These are phyloP conservation scores for Nasonia oneida DNA, from an alignment of 2,888 invertebrate species.

Conservation along the genomic window DNA sequence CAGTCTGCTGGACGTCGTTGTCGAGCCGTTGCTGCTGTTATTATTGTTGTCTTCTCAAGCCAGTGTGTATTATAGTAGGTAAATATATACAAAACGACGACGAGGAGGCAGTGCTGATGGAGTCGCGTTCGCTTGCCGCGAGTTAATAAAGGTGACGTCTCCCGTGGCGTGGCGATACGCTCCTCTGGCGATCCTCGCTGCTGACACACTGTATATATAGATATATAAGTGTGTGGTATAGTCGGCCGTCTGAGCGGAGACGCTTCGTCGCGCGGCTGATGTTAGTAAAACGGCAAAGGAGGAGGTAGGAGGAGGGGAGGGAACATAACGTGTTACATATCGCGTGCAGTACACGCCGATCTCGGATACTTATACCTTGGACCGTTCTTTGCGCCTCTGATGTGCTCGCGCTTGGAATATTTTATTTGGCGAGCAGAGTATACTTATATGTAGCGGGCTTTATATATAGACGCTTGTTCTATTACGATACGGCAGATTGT, in stretches of 20 bases:
- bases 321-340: constrained; percentile 15
- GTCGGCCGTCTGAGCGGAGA: background rate
- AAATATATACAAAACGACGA: background rate
- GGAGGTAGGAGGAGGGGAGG: background rate
- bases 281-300: constrained; percentile 28
- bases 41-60: background rate
- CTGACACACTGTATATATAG: background rate
- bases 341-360: constrained; percentile 2
- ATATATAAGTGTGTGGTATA: background rate
- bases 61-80: background rate
- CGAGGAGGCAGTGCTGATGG: background rate
- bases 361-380: background rate
- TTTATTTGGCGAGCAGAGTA: background rate
- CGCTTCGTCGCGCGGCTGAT: background rate
- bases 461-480: no score
- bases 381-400: background rate
- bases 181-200: constrained; percentile 11
- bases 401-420: background rate
- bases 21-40: background rate
- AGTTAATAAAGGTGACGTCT: constrained; percentile 43
- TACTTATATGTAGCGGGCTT: no score
- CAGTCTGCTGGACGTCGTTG: background rate
- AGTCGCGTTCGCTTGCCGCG: background rate
- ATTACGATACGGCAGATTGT: no score
- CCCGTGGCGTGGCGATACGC: constrained; percentile 36